Conservation (phyloP, 1,140 invertebrate species). For the Whitmania pigra region DNA sequence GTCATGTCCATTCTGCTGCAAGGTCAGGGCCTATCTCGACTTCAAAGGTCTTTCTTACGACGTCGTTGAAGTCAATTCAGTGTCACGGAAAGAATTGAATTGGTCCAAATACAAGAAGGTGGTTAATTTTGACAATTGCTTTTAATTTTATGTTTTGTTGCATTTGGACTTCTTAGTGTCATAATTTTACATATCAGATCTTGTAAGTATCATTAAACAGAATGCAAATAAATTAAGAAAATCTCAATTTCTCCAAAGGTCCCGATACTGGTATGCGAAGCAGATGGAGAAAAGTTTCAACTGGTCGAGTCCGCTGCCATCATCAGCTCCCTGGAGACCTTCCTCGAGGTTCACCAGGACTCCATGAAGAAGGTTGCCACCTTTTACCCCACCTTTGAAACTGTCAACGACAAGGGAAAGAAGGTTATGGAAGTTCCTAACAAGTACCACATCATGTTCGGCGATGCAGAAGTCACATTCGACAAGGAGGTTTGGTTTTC, state of each 20-base stretch:
- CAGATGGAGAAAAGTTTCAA: slow-evolving; percentile 54
- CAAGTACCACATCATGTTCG: slow-evolving; percentile 85
- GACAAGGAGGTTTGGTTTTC: neutral
- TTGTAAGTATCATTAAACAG: too few species aligned
- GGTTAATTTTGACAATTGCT: too few species aligned
- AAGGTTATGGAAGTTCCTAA: slow-evolving; percentile 57
- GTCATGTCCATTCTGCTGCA: slow-evolving; percentile 97
- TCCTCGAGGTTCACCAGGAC: slow-evolving; percentile 53
- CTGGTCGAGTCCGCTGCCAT: slow-evolving; percentile 88
- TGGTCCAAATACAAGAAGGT: slow-evolving; percentile 88
- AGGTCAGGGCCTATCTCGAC: slow-evolving; percentile 81
- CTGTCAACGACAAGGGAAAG: slow-evolving; percentile 31
- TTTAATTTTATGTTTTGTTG: too few species aligned
- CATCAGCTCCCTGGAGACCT: slow-evolving; percentile 70
- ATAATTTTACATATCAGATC: too few species aligned
- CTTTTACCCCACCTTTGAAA: slow-evolving; percentile 63
- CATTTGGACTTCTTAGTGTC: too few species aligned
- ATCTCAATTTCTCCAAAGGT: slow-evolving; percentile 36
- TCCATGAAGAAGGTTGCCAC: slow-evolving; percentile 58
- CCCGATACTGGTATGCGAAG: slow-evolving; percentile 72
- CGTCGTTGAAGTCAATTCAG: slow-evolving; percentile 89
- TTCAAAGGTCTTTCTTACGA: slow-evolving; percentile 87
- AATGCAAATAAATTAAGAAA: too few species aligned
- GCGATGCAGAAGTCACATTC: slow-evolving; percentile 40
- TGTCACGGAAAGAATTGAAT: slow-evolving; percentile 73